Conservation (phyloP, 2,113 vertebrate species). For the Channa argus region DNA sequence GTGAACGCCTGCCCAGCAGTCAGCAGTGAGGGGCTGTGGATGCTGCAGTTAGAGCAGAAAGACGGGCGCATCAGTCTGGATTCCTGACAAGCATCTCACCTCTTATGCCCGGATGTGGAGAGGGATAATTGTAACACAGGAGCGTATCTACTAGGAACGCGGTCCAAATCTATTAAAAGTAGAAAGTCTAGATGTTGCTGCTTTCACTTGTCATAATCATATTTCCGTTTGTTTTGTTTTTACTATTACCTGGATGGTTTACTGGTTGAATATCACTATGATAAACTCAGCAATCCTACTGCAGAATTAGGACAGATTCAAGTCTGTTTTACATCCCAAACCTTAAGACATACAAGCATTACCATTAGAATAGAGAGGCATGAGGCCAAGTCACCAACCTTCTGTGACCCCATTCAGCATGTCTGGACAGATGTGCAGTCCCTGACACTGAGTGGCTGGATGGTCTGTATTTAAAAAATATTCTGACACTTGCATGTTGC, state of each 20-base stretch:
- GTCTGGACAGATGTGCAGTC: constrained; percentile 55
- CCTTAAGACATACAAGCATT: constrained; percentile 44
- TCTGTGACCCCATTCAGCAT: constrained; percentile 27
- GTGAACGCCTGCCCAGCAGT: constrained; percentile 2
- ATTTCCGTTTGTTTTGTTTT: no score
- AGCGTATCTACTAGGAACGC: constrained; percentile 1
- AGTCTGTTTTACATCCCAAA: constrained; percentile 49
- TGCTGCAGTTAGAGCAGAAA: background rate
- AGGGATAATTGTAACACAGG: constrained; percentile 14
- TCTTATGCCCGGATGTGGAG: background rate
- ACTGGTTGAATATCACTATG: background rate
- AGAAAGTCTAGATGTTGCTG: constrained; percentile 21
- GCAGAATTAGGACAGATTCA: background rate
- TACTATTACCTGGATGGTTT: no score
- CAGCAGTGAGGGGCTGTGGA: constrained; percentile 4
- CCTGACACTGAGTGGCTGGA: constrained; percentile 5
- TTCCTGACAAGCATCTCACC: background rate
- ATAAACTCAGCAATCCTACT: background rate
- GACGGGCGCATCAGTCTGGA: background rate
- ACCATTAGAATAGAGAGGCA: constrained; percentile 63
- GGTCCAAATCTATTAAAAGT: background rate
- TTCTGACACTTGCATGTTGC: background rate
- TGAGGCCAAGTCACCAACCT: constrained; percentile 28
- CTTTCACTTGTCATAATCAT: constrained; percentile 31
- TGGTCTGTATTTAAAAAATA: constrained; percentile 5